These are phyloP conservation scores for Leguminivora glycinivorella DNA, from an alignment of 1,140 invertebrate genomes.

Conservation along the genomic window DNA sequence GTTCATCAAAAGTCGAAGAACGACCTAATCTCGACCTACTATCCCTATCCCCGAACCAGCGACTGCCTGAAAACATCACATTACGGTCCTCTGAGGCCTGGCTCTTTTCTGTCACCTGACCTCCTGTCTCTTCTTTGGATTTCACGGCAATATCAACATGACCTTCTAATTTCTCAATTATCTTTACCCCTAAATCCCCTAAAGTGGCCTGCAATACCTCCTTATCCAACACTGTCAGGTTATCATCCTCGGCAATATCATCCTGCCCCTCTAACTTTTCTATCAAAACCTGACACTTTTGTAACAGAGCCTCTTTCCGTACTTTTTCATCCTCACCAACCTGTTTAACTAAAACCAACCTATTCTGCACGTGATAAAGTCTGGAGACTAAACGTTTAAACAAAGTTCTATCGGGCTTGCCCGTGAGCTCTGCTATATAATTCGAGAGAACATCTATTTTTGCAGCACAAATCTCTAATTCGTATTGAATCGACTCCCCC, in stretches of 20 bases:
- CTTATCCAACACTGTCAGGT: not conserved
- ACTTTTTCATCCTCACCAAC: not conserved
- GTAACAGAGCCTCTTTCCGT: not conserved
- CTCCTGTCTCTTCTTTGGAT: not conserved
- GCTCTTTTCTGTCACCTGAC: not conserved
- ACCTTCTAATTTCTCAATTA: not conserved
- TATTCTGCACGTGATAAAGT: not conserved
- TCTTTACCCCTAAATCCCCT: not conserved
- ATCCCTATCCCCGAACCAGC: not conserved
- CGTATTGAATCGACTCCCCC: not conserved
- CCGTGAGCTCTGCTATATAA: not conserved
- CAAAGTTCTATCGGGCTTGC: not conserved
- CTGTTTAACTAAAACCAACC: not conserved
- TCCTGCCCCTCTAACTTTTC: not conserved
- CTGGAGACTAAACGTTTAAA: conserved; percentile 1
- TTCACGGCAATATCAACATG: not conserved
- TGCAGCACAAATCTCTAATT: not conserved
- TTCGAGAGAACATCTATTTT: not conserved
- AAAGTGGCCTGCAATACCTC: not conserved
- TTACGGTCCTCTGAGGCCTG: not conserved
- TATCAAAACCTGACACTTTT: not conserved
- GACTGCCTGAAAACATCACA: not conserved
- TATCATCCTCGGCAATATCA: not conserved
- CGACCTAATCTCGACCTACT: not conserved
- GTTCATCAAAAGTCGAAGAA: not conserved